Evolutionary conservation across 2,888 invertebrate species (phyloP), one percentile per base, ranked within the genome.

Genomic region (Yponomeuta evonymella): DNA sequence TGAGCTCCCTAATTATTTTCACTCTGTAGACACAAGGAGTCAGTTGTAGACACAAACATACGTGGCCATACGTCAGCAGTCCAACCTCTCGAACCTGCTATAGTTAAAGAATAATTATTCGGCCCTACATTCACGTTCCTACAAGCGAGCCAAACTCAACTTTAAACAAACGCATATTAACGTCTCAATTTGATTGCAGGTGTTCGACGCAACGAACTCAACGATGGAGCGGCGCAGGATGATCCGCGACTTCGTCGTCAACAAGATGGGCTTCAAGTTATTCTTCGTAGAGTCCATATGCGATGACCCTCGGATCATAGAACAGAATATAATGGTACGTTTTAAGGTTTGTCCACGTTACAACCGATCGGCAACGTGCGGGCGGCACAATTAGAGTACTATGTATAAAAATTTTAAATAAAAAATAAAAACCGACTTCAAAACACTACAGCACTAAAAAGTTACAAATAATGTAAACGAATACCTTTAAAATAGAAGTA

Each of bases 121-220:
- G n/a, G n/a, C n/a, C n/a, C n/a, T n/a, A n/a, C n/a, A n/a, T n/a
- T n/a, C n/a, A n/a, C n/a, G n/a, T n/a, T n/a, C n/a, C n/a, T n/a
- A n/a, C n/a, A n/a, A 33, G 33, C 33, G 33, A 33, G 33, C 33
- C 33, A 33, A 33, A 33, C 36, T 36, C 43, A 43, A 8, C 43
- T 43, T 43, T 8, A 43, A 43, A 8, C 43, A 15, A 58, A 48
- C 8, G 58, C 68, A 63, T 33, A 58, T 58, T 58, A 58, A 15
- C 12, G 51, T 12, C 5, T 12, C 51, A 58, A 58, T 58, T 58
- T 2, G 51, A 6, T 23, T n/a, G 23, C 83, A 96, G 96, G 96
- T 99, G 10, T 99, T 99, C 81, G 99, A 99, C 93, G 99, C 99
- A 0, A 99, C 99, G 11, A 99, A 99, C 87, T 99, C 99, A 0